phyloP scores from a whole-genome alignment of 2,113 vertebrate genomes.

The Nothoprocta pentlandii region DNA sequence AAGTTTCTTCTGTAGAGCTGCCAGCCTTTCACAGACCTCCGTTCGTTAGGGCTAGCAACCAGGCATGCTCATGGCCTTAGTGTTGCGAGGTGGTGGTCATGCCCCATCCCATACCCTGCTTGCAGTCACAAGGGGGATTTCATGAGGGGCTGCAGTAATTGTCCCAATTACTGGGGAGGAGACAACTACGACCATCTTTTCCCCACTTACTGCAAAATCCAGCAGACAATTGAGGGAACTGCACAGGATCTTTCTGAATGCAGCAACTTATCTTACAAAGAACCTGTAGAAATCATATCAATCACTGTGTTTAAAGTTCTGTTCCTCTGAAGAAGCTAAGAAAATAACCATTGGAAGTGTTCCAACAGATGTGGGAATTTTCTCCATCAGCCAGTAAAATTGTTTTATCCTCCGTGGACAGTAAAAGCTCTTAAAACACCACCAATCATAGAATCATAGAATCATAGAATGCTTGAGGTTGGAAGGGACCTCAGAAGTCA shows the following conservation, averaged over 20 bases:
- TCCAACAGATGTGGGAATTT: background rate
- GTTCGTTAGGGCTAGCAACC: background rate
- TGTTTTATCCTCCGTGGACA: background rate
- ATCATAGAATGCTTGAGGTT: too few species aligned
- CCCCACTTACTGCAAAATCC: background rate
- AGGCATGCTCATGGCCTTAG: background rate
- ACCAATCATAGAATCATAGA: background rate
- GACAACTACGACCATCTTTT: background rate
- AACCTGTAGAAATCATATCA: background rate
- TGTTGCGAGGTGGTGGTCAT: background rate
- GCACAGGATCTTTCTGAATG: background rate
- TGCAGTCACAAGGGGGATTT: background rate
- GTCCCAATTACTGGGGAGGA: background rate
- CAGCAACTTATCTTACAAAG: background rate
- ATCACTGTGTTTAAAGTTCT: background rate
- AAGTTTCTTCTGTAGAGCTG: background rate
- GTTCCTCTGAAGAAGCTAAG: background rate
- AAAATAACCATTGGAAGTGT: background rate
- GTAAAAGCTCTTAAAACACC: background rate
- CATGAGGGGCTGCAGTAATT: background rate
- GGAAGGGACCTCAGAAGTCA: too few species aligned
- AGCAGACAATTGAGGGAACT: background rate
- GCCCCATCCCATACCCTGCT: fast-evolving
- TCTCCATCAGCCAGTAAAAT: background rate
- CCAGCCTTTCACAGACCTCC: background rate